A percentile compares a stretch with the other conserved stretches of the same genome.
Evolutionary conservation across 2,797 vertebrate species (phyloP).

Genomic region (Clamator glandarius): DNA sequence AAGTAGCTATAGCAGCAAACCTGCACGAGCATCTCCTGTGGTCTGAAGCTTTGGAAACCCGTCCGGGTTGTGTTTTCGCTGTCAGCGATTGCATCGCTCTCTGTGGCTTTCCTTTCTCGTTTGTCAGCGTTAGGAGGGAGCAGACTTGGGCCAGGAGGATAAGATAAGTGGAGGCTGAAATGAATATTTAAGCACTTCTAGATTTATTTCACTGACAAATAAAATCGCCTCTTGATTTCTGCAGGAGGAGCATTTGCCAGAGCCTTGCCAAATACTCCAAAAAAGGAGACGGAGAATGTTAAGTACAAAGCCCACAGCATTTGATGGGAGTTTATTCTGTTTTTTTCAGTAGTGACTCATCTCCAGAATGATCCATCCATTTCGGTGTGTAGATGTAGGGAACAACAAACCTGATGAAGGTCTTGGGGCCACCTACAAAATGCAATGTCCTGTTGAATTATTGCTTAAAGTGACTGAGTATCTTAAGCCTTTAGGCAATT

Average conservation of each 20-base stretch:
- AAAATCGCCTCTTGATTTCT: slow-evolving; percentile 29
- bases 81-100: not conserved
- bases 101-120: not conserved
- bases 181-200: not conserved
- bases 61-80: not conserved
- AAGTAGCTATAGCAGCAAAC: not conserved
- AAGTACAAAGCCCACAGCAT: not conserved
- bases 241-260: not conserved
- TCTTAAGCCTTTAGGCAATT: not conserved
- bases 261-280: not conserved
- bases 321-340: slow-evolving; percentile 20
- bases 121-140: not conserved
- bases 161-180: not conserved
- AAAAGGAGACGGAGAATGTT: slow-evolving; percentile 9
- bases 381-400: not conserved
- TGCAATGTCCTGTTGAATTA: slow-evolving; percentile 6
- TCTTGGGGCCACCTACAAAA: not conserved
- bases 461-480: not conserved
- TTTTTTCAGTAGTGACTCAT: slow-evolving; percentile 50
- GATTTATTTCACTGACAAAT: slow-evolving; percentile 27
- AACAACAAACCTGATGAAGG: not conserved
- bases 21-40: not conserved
- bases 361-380: slow-evolving; percentile 18
- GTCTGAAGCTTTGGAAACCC: not conserved
- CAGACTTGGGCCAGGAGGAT: not conserved